Percentiles rank a stretch among this genome's conserved stretches.
Evolutionary conservation across 1,140 invertebrate species (phyloP).

Genomic region (Drosophila parabipectinata): DNA sequence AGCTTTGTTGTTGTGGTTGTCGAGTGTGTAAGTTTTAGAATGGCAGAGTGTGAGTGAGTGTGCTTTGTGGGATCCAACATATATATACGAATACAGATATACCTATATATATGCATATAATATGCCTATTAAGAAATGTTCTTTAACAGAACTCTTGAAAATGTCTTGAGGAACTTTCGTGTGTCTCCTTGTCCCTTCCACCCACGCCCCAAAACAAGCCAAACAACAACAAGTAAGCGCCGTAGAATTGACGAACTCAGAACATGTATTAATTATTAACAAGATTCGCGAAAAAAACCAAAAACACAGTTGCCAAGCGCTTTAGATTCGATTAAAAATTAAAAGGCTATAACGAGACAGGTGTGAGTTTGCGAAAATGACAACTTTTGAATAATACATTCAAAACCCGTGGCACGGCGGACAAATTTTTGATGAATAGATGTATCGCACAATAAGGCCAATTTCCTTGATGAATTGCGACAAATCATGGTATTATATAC

Average conservation of each 20-base stretch:
- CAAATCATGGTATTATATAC: background rate
- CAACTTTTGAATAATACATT: constrained; percentile 35
- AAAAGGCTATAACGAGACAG: constrained; percentile 33
- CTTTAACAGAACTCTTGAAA: constrained; percentile 19
- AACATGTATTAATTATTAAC: constrained; percentile 13
- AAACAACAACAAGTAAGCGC: constrained; percentile 8
- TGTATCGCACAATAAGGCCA: background rate
- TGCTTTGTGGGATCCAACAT: constrained; percentile 46
- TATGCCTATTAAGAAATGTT: constrained; percentile 43
- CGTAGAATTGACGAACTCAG: background rate
- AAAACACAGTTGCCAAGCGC: constrained; percentile 23
- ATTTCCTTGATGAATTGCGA: constrained; percentile 34
- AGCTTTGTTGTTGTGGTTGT: constrained; percentile 53
- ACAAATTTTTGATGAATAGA: constrained; percentile 34
- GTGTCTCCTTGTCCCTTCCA: background rate
- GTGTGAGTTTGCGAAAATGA: constrained; percentile 25
- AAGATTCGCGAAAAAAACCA: background rate
- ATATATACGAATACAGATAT: constrained; percentile 9
- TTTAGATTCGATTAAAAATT: constrained; percentile 33
- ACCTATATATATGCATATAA: constrained; percentile 9
- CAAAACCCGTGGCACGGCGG: constrained; percentile 21
- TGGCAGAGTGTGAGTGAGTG: constrained; percentile 27
- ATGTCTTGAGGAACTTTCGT: constrained; percentile 1
- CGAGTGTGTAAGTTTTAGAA: constrained; percentile 34
- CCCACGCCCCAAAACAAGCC: background rate